Evolutionary conservation across 1,140 invertebrate species (phyloP), one percentile per base, ranked within the genome.

Genomic region (Bursaphelenchus mucronatus): DNA sequence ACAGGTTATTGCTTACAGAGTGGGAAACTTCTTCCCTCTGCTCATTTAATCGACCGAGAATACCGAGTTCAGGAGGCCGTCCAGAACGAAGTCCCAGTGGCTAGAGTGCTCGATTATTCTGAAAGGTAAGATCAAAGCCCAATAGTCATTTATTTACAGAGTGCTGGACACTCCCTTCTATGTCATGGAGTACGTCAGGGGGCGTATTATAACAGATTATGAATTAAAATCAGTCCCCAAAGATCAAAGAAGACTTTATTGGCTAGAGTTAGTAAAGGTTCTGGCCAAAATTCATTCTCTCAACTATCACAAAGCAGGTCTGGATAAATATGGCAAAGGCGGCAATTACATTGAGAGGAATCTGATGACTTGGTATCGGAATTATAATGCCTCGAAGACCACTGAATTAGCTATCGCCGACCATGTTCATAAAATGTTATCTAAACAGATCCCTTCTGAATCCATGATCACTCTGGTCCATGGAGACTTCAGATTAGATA

Each of bases 1-100:
- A 59, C 41, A 3, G 40, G 40, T 46, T 11, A 59, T 39, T 1
- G 30, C 41, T 64, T 82, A 19, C 63, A 84, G 83, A 82, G 79
- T 44, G 84, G 84, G 8, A 82, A 82, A 63, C 76, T 85, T 47
- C 67, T 85, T n/a, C 83, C 83, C 17, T 83, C 83, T 56, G 84
- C 84, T 30, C 84, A 85, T 79, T 80, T 83, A 51, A 82, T 85
- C 17, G 84, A 85, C 41, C 71, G 84, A 71, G 84, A 85, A 67
- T 85, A 74, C 67, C 68, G 57, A 64, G 79, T 85, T 9, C 84
- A 85, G 81, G 80, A 82, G 46, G 83, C 83, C 55, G 82, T 46
- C 53, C 57, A 62, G 54, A 71, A 63, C 55, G 72, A 76, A 49
- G 78, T 84, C 7, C 83, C 83, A 44, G 75, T 82, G 41, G 82